These are phyloP conservation scores for Drusus annulatus DNA, from an alignment of 1,140 invertebrate species.

Conservation along the genomic window DNA sequence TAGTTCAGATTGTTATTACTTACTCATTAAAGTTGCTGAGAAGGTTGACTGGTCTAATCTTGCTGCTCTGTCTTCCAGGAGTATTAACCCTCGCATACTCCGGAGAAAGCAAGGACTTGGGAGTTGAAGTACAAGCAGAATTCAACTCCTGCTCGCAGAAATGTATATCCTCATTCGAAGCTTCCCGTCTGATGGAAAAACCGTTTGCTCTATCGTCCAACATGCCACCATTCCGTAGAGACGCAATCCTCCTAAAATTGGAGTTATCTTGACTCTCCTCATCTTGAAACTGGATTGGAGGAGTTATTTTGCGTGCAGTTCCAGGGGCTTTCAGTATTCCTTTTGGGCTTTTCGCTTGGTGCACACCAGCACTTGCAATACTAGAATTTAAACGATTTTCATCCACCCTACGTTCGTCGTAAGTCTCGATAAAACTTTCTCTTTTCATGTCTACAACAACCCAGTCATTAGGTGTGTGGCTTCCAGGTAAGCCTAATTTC, in stretches of 20 bases:
- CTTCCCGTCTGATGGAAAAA: slow-evolving; percentile 17
- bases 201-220: background rate
- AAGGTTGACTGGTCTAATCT: slow-evolving; percentile 61
- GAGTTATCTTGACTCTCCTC: slow-evolving; percentile 56
- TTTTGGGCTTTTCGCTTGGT: slow-evolving; percentile 61
- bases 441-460: slow-evolving; percentile 66
- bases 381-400: slow-evolving; percentile 43
- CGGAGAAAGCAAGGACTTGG: slow-evolving; percentile 67
- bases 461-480: slow-evolving; percentile 65
- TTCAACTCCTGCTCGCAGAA: slow-evolving; percentile 67
- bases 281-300: slow-evolving; percentile 68
- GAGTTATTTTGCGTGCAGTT: slow-evolving; percentile 64
- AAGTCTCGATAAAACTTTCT: slow-evolving; percentile 65
- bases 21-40: slow-evolving; percentile 56
- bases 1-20: slow-evolving; percentile 1
- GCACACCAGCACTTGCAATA: background rate
- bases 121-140: slow-evolving; percentile 68
- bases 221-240: background rate
- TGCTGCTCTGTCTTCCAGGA: slow-evolving; percentile 62
- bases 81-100: slow-evolving; percentile 64
- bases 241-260: slow-evolving; percentile 18
- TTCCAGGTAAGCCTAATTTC: slow-evolving; percentile 65
- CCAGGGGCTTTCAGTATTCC: slow-evolving; percentile 61
- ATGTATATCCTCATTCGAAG: slow-evolving; percentile 61
- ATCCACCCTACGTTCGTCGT: slow-evolving; percentile 65